Base-by-base conservation (phyloP, 2,113 vertebrate genomes). In the Nicator chloris region DNA sequence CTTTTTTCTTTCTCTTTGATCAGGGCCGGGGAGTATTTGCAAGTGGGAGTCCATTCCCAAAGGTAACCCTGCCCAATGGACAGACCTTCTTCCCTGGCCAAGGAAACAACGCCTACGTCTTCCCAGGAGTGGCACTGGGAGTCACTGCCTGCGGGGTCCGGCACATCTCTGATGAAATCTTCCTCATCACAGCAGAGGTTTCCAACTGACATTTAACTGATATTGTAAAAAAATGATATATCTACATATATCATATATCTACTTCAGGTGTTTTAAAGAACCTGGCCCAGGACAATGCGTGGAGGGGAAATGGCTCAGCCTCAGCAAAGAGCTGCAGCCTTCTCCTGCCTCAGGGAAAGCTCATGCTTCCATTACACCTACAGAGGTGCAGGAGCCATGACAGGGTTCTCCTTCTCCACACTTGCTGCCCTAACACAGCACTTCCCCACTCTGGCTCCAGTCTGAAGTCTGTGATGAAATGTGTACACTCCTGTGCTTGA, bases 71-170 rank as follows among this genome's bases (percentile, higher is more conserved):
- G 90, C 93, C 98, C 33, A 98, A 97, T 3, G 99, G 99, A 56
- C 98, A 98, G 93, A 98, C 98, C 87, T 99, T 99, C 98, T 98
- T 98, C 96, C 99, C 99, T 4, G 99, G 99, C 16, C 99, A 99
- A 95, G 99, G 99, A 77, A 99, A 99, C 98, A 99, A 99, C 0
- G 98, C 99, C 72, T 99, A 99, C 2, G 98, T 99, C 71, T 99
- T 99, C 91, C 99, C 99, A 1, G 99, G 99, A 44, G 98, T 99
- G 31, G 99, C 99, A 9, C 85, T 99, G 95, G 99, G 99, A 4
- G 96, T 99, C 60, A 99, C 99, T 1, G 98, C 99, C 27, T 99
- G 99, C 0, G 98, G 99, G 30, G 97, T 99, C 77, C 98, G 99
- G 51, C 99, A 99, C 96, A 98, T 99, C 95, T 98, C 99, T 4